These are phyloP conservation scores for Alligator mississippiensis DNA, from an alignment of 2,113 vertebrate species.

Conservation along the genomic window DNA sequence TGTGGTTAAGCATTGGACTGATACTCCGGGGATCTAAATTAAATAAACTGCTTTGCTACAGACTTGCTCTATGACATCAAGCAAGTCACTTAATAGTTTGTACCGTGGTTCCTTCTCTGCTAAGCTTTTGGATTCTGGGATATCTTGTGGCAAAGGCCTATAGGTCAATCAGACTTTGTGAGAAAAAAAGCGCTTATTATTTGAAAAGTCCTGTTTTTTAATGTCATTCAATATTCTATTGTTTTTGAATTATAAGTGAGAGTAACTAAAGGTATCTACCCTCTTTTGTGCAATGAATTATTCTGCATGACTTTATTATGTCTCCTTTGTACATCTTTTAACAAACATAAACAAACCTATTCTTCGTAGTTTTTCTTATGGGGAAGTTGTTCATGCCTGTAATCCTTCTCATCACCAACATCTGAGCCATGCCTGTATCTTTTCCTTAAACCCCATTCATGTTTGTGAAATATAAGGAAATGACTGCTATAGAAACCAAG, in stretches of 20 bases:
- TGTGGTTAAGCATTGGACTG: not conserved
- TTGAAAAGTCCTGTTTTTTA: not conserved
- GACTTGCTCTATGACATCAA: not conserved
- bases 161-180: not conserved
- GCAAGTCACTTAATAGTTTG: not conserved
- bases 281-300: not conserved
- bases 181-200: conserved; percentile 1
- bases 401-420: not conserved
- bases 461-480: not conserved
- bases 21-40: not conserved
- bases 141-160: not conserved
- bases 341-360: not conserved
- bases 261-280: not conserved
- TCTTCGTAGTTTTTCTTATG: not conserved
- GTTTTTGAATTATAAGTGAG: not conserved
- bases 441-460: not conserved
- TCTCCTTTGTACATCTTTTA: not conserved
- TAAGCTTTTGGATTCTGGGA: not conserved
- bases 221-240: not conserved
- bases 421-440: not conserved
- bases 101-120: not conserved
- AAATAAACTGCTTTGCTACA: not conserved
- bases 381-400: accelerated
- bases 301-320: not conserved
- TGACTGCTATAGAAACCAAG: not conserved